phyloP scores from a whole-genome alignment of 2,888 invertebrate species.

The Mycogona germanica region DNA sequence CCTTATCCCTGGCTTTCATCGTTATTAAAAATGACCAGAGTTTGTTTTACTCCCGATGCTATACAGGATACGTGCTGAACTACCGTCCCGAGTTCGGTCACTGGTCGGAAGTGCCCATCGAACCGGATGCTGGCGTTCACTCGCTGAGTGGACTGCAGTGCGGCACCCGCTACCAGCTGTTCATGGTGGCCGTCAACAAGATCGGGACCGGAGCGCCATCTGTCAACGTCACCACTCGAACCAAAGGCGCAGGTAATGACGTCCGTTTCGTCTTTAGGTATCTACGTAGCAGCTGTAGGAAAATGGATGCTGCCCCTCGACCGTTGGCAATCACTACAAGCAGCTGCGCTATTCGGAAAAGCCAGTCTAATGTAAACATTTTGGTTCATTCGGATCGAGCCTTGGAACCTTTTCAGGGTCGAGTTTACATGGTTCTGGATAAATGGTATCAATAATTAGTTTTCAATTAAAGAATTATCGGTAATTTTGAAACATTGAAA shows the following conservation, averaged over 20 bases:
- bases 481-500: no score
- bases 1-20: neutral
- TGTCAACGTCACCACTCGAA: constrained; percentile 72
- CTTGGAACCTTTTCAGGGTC: no score
- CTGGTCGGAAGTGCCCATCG: constrained; percentile 81
- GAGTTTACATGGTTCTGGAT: no score
- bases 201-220: constrained; percentile 81
- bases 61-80: constrained; percentile 71
- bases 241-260: constrained; percentile 45
- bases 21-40: neutral
- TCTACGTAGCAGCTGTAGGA: no score
- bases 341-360: no score
- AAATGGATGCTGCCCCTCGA: no score
- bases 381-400: no score
- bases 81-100: constrained; percentile 81
- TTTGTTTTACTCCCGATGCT: neutral
- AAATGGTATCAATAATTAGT: no score
- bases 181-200: constrained; percentile 79
- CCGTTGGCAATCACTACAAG: no score
- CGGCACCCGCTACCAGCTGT: constrained; percentile 74
- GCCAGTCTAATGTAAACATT: no score
- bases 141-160: constrained; percentile 72
- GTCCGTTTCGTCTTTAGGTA: no score
- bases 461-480: no score
- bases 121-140: constrained; percentile 65